Evolutionary conservation across 2,888 invertebrate genomes (phyloP).

Genomic region (Drosophila stalkeri): DNA sequence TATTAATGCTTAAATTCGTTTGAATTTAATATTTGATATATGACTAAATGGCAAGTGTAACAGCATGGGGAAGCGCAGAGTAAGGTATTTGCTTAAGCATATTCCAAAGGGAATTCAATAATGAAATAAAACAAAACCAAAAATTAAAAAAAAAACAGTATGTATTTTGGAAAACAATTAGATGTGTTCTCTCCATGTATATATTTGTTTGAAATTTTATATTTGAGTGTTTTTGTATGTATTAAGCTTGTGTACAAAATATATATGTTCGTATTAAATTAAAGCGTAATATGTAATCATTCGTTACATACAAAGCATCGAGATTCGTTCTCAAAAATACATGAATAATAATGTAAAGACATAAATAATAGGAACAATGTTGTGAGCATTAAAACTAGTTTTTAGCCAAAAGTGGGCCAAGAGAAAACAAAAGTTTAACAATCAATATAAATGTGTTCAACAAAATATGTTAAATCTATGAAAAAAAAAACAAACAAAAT

Average conservation of each 20-base stretch:
- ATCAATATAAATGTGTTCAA: constrained; percentile 50
- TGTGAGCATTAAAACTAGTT: constrained; percentile 51
- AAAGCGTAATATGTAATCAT: constrained; percentile 66
- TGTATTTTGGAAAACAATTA: constrained; percentile 33
- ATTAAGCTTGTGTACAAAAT: constrained; percentile 54
- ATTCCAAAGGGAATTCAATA: constrained; percentile 6
- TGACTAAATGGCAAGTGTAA: constrained; percentile 61
- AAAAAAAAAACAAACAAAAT: constrained; percentile 31
- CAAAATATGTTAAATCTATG: constrained; percentile 41
- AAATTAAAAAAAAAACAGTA: constrained; percentile 9
- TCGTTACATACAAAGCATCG: constrained; percentile 59
- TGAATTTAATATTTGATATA: constrained; percentile 76
- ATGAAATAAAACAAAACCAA: constrained; percentile 6
- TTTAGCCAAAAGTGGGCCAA: constrained; percentile 25
- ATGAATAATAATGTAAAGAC: constrained; percentile 63
- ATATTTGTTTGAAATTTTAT: constrained; percentile 47
- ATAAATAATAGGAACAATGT: constrained; percentile 62
- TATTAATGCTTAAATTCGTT: constrained; percentile 76
- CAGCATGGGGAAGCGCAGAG: constrained; percentile 65
- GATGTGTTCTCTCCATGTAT: constrained; percentile 10
- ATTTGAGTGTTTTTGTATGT: constrained; percentile 10
- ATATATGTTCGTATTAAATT: constrained; percentile 48
- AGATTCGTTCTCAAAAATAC: constrained; percentile 73
- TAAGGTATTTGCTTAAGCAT: constrained; percentile 46
- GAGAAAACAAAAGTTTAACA: constrained; percentile 59